phyloP scores from a whole-genome alignment of 2,888 invertebrate species.

The Caenorhabditis angaria region DNA sequence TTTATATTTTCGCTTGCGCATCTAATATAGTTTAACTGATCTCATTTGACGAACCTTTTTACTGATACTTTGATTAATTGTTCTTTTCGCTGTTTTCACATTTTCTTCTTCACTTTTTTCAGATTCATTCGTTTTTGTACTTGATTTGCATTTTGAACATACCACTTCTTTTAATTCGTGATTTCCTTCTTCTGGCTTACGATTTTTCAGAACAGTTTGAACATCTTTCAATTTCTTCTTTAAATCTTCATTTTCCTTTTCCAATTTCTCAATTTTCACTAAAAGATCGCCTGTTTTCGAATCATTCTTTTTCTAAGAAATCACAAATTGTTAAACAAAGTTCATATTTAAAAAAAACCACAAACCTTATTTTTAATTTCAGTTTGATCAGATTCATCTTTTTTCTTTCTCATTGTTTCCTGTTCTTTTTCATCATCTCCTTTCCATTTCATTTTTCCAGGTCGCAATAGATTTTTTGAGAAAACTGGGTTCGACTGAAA shows the following conservation, averaged over 20 bases:
- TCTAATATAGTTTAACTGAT: no score
- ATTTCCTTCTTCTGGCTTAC: neutral
- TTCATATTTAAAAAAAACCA: neutral
- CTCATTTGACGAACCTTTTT: no score
- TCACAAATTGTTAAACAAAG: neutral
- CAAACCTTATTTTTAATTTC: neutral
- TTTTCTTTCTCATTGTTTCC: neutral
- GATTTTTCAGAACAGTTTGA: constrained; percentile 9
- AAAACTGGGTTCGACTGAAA: constrained; percentile 9
- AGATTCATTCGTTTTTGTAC: no score
- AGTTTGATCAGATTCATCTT: neutral
- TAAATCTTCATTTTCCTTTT: constrained; percentile 7
- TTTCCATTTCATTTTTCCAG: constrained; percentile 13
- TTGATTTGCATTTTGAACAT: neutral
- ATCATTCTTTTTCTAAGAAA: neutral
- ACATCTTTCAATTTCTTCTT: constrained; percentile 7
- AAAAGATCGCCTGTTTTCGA: neutral
- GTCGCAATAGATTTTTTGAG: neutral
- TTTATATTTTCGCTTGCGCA: no score
- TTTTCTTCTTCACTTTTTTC: neutral
- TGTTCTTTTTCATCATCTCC: constrained; percentile 3
- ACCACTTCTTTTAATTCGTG: constrained; percentile 2
- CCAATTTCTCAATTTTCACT: constrained; percentile 6
- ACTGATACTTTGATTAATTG: no score
- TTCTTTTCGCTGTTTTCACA: no score